Evolutionary conservation across 2,797 vertebrate species (phyloP).

Genomic region (Myioborus miniatus): DNA sequence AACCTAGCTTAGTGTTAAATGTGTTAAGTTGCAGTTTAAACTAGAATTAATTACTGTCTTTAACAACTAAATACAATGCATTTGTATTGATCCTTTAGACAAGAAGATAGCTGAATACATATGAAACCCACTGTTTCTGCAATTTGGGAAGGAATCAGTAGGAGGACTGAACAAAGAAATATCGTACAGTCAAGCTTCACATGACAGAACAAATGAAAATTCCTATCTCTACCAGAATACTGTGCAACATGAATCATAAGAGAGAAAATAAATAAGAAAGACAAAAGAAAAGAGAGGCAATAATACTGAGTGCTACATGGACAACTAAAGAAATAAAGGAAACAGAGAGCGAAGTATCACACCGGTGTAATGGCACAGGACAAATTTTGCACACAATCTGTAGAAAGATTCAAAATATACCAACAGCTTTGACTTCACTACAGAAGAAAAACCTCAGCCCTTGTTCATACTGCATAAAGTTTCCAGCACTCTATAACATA

Average conservation of each 20-base stretch:
- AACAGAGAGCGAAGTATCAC: neutral
- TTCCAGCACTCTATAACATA: neutral
- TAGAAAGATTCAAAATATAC: neutral
- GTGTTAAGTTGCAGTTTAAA: neutral
- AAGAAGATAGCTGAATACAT: constrained; percentile 15
- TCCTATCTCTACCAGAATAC: neutral
- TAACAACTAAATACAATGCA: constrained; percentile 1
- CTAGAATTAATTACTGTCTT: constrained; percentile 23
- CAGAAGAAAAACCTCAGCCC: neutral
- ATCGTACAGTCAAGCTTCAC: constrained; percentile 7
- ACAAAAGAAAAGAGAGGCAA: neutral
- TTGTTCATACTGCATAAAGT: neutral
- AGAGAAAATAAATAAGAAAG: constrained; percentile 32
- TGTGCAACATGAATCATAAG: neutral
- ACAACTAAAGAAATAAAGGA: neutral
- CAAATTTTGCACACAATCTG: neutral
- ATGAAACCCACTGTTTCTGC: neutral
- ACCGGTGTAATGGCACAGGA: neutral
- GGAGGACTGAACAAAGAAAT: constrained; percentile 43
- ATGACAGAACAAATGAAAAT: constrained; percentile 41
- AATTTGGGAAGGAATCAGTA: neutral
- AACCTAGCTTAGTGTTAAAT: neutral
- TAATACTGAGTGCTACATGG: neutral
- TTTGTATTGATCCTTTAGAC: constrained; percentile 19
- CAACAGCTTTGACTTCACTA: neutral